Evolutionary conservation across 1,140 invertebrate species (phyloP).

Genomic region (Aphis gossypii): DNA sequence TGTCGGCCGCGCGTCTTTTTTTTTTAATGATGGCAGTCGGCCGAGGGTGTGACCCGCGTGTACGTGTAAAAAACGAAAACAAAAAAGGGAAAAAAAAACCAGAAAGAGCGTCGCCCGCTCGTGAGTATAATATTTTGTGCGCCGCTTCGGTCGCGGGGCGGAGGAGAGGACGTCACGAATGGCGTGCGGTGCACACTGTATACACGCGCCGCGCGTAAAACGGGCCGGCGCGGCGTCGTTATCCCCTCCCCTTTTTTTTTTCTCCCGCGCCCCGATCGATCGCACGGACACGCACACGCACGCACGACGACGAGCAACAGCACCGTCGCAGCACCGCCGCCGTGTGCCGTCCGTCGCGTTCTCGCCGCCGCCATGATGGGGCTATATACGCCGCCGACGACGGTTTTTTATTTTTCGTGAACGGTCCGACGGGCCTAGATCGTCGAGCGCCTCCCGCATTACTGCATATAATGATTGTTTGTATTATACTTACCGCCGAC

Average conservation of each 20-base stretch:
- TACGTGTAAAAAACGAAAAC: neutral
- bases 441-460: neutral
- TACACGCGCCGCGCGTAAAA: neutral
- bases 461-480: no score
- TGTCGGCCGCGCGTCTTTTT: neutral
- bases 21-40: neutral
- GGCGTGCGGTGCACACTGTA: conserved; percentile 15
- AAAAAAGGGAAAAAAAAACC: neutral
- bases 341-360: neutral
- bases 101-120: neutral
- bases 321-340: neutral
- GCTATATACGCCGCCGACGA: no score
- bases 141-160: neutral
- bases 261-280: neutral
- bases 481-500: no score
- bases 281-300: neutral
- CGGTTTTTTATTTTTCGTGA: neutral
- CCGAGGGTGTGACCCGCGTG: neutral
- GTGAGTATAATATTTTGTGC: neutral
- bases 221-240: neutral
- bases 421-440: neutral
- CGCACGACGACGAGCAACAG: neutral
- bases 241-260: conserved; percentile 19
- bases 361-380: neutral
- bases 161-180: neutral